Evolutionary conservation across 2,888 invertebrate genomes (phyloP).

Genomic region (Julus scanicus): DNA sequence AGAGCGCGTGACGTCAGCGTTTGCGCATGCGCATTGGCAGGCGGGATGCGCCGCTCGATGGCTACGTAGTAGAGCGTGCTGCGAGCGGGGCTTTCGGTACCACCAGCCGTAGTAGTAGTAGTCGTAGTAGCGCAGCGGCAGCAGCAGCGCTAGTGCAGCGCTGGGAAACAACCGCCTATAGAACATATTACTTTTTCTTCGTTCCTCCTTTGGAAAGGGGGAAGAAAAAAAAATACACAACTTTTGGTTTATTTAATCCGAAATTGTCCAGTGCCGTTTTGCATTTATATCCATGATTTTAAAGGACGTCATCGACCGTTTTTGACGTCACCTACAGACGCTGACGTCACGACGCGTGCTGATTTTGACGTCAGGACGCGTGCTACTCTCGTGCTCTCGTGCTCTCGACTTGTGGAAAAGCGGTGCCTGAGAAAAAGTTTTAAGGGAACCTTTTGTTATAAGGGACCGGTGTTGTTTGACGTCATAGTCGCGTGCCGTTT

Average conservation of each 20-base stretch:
- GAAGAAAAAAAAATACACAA: neutral
- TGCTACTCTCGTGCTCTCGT: too few species aligned
- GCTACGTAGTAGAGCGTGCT: constrained; percentile 10
- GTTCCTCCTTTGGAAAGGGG: neutral
- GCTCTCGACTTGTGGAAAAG: too few species aligned
- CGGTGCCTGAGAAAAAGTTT: too few species aligned
- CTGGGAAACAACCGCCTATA: neutral
- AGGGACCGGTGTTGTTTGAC: too few species aligned
- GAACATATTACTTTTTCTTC: neutral
- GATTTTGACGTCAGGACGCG: too few species aligned
- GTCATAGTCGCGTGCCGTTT: too few species aligned
- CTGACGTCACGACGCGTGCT: too few species aligned
- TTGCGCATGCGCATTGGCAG: neutral
- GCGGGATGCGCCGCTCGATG: neutral
- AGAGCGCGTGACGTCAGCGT: neutral
- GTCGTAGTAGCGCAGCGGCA: constrained; percentile 6
- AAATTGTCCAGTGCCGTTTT: neutral
- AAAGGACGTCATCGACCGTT: too few species aligned
- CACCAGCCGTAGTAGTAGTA: constrained; percentile 30
- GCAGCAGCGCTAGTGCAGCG: neutral
- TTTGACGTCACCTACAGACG: too few species aligned
- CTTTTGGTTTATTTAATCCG: neutral
- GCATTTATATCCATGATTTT: too few species aligned
- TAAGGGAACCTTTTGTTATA: too few species aligned
- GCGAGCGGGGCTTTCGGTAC: neutral